These are phyloP conservation scores for Anoplopoma fimbria DNA, from an alignment of 2,113 vertebrate genomes.

Conservation along the genomic window DNA sequence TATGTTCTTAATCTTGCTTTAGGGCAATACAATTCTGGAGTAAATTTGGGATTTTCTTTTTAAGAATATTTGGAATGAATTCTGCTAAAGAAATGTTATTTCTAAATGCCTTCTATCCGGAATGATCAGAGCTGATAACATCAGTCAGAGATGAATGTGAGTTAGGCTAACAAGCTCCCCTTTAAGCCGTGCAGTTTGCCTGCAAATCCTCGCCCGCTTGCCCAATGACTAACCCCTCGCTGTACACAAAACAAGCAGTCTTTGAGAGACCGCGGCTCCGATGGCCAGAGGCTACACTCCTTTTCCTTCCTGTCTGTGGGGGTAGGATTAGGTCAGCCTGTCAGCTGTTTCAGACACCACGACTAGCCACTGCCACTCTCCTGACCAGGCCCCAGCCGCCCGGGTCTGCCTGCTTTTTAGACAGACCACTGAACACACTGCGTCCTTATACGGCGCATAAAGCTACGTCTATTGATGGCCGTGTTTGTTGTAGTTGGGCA, in stretches of 20 bases:
- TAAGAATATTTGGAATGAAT: background rate
- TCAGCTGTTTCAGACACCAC: conserved; percentile 56
- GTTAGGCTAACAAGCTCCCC: conserved; percentile 4
- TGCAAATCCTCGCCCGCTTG: background rate
- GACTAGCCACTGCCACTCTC: conserved; percentile 38
- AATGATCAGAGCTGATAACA: background rate
- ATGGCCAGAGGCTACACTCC: conserved; percentile 34
- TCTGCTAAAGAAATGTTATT: background rate
- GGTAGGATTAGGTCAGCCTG: conserved; percentile 58
- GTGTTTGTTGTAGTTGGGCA: conserved; percentile 69
- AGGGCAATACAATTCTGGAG: background rate
- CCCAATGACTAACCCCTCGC: conserved; percentile 11
- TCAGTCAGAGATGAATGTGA: background rate
- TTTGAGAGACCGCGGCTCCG: conserved; percentile 42
- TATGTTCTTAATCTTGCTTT: background rate
- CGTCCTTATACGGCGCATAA: conserved; percentile 45
- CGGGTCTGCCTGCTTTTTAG: conserved; percentile 4
- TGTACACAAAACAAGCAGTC: conserved; percentile 29
- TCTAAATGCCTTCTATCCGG: background rate
- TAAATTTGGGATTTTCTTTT: background rate
- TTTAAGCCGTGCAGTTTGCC: background rate
- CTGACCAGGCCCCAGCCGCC: conserved; percentile 22
- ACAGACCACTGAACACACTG: conserved; percentile 44
- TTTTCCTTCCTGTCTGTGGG: conserved; percentile 66
- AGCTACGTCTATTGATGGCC: conserved; percentile 59